Evolutionary conservation across 2,888 invertebrate species (phyloP).

Genomic region (Osmoderma eremita): DNA sequence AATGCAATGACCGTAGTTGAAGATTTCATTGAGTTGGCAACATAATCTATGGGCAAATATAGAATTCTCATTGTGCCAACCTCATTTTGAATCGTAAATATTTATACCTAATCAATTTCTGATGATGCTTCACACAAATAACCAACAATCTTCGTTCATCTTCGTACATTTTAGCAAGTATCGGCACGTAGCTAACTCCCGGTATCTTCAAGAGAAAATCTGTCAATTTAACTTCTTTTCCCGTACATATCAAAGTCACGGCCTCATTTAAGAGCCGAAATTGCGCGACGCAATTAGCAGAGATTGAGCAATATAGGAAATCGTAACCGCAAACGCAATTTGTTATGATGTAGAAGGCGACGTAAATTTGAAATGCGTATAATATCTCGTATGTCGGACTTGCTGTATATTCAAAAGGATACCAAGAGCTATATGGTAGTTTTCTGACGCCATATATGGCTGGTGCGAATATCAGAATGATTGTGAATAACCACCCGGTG

Average conservation of each 20-base stretch:
- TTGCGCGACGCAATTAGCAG: conserved; percentile 45
- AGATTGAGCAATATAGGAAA: conserved; percentile 45
- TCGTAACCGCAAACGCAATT: conserved; percentile 47
- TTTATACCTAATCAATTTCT: conserved; percentile 44
- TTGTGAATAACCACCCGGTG: conserved; percentile 43
- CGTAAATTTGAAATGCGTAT: conserved; percentile 44
- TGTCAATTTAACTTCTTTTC: conserved; percentile 35
- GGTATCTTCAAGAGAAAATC: conserved; percentile 29
- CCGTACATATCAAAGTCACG: conserved; percentile 38
- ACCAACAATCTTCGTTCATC: conserved; percentile 38
- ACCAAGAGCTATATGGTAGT: conserved; percentile 46
- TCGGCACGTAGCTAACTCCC: conserved; percentile 21
- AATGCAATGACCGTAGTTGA: conserved; percentile 43
- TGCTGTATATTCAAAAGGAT: conserved; percentile 43
- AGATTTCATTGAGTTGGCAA: conserved; percentile 44
- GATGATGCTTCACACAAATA: conserved; percentile 46
- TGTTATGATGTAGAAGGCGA: conserved; percentile 42
- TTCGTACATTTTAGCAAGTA: conserved; percentile 12
- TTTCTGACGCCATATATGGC: conserved; percentile 40
- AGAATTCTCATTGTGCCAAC: not conserved
- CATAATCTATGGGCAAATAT: conserved; percentile 38
- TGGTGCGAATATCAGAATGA: conserved; percentile 43
- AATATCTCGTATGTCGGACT: conserved; percentile 46
- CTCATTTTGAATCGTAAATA: too few species aligned
- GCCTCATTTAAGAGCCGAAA: conserved; percentile 44